Conservation (phyloP, 2,797 vertebrate genomes). For the Alectoris magna region DNA sequence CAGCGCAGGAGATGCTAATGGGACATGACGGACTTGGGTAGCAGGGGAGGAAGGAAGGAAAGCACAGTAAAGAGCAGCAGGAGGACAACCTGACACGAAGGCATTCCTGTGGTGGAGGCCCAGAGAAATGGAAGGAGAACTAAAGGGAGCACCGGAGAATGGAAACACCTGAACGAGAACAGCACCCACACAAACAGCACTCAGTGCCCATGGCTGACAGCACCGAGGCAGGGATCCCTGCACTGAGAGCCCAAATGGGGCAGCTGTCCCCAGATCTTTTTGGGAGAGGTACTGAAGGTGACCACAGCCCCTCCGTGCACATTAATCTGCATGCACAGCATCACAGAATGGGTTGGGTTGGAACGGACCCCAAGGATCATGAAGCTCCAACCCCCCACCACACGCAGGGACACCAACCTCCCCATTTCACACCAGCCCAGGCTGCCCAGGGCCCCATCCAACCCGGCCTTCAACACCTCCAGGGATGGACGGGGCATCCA, state of each 20-base stretch:
- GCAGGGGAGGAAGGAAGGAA: not conserved
- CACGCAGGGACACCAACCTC: too few species aligned
- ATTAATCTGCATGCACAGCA: too few species aligned
- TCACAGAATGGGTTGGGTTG: too few species aligned
- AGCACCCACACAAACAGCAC: not conserved
- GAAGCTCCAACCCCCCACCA: too few species aligned
- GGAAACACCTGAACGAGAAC: not conserved
- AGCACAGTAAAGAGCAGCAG: not conserved
- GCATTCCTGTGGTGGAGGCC: not conserved
- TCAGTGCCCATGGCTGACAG: not conserved
- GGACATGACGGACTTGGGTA: slow-evolving; percentile 38
- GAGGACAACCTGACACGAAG: slow-evolving; percentile 26
- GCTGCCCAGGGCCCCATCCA: too few species aligned
- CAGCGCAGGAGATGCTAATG: slow-evolving; percentile 32
- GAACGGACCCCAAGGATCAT: too few species aligned
- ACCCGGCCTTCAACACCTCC: too few species aligned
- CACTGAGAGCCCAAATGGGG: not conserved
- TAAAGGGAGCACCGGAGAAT: not conserved
- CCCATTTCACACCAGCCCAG: too few species aligned
- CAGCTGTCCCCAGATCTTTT: not conserved
- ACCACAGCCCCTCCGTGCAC: rapidly evolving
- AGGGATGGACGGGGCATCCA: too few species aligned
- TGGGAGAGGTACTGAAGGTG: not conserved
- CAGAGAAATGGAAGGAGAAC: not conserved
- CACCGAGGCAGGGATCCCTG: not conserved